A percentile compares a stretch with the other conserved stretches of the same genome.
Evolutionary conservation across 1,140 invertebrate species (phyloP).

Genomic region (Medauroidea extradentata): DNA sequence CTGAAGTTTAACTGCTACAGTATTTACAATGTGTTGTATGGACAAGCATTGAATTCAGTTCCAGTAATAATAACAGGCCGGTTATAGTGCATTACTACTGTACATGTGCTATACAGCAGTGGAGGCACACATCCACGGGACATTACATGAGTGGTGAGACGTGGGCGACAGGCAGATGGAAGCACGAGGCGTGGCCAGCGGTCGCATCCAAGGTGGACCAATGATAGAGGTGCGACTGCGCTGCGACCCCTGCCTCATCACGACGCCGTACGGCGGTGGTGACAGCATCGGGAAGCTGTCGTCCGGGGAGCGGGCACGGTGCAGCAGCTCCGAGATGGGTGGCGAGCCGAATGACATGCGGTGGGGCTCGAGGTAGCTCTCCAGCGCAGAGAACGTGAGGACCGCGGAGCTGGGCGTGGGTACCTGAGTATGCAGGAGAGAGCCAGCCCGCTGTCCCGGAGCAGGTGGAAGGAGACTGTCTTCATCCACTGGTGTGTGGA

Average conservation of each 20-base stretch:
- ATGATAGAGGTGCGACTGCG: constrained; percentile 42
- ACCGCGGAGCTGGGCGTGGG: constrained; percentile 80
- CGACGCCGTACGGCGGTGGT: constrained; percentile 62
- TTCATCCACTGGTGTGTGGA: constrained; percentile 54
- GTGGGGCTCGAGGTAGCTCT: constrained; percentile 78
- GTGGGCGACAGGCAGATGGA: constrained; percentile 63
- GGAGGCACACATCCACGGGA: too few relatives aligned
- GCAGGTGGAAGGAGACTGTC: constrained; percentile 45
- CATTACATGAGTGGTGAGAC: constrained; percentile 80
- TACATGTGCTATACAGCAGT: too few relatives aligned
- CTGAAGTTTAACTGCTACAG: too few relatives aligned
- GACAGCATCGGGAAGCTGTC: constrained; percentile 82
- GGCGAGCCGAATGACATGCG: constrained; percentile 73
- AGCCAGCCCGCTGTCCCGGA: constrained; percentile 45
- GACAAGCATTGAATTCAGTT: too few relatives aligned
- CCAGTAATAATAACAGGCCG: too few relatives aligned
- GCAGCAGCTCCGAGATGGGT: constrained; percentile 51
- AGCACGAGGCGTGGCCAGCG: constrained; percentile 51
- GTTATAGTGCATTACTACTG: too few relatives aligned
- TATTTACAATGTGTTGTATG: too few relatives aligned
- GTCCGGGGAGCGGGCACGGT: constrained; percentile 55
- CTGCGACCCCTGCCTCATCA: constrained; percentile 16
- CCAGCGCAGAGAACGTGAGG: constrained; percentile 69
- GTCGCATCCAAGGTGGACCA: constrained; percentile 52
- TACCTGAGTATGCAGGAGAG: constrained; percentile 54